A percentile compares a stretch with the other conserved stretches of the same genome.
phyloP scores from a whole-genome alignment of 2,113 vertebrate genomes.

The Amblyornis subalaris region DNA sequence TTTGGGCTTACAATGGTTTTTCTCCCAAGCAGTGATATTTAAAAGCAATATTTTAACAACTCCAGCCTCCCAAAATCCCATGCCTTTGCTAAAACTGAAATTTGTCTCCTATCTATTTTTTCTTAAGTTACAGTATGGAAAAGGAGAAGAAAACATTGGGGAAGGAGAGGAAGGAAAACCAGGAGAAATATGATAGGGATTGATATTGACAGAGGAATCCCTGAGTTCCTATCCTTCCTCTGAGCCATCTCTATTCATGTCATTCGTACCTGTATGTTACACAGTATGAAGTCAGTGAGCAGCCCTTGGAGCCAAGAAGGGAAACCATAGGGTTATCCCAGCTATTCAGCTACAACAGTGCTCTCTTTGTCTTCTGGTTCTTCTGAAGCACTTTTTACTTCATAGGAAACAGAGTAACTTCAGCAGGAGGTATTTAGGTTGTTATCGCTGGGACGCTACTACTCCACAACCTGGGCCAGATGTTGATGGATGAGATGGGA shows the following conservation, averaged over 20 bases:
- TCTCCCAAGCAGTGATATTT: neutral
- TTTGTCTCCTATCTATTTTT: neutral
- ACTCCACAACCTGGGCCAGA: neutral
- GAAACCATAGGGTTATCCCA: neutral
- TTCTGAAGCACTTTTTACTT: neutral
- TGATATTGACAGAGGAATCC: neutral
- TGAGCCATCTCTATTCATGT: neutral
- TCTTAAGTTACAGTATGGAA: neutral
- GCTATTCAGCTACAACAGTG: neutral
- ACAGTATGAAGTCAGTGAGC: neutral
- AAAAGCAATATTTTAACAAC: neutral
- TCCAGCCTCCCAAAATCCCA: neutral
- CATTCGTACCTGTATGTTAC: neutral
- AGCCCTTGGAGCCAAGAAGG: neutral
- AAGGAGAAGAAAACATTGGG: neutral
- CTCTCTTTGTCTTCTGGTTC: neutral
- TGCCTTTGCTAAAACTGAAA: neutral
- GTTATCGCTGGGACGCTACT: fast-evolving
- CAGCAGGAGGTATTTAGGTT: neutral
- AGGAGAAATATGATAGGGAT: neutral
- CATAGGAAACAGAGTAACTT: neutral
- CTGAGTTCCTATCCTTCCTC: neutral
- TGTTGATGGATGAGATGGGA: neutral
- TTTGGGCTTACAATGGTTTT: neutral
- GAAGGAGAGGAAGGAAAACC: neutral